phyloP scores from a whole-genome alignment of 1,140 invertebrate species.

The Atta colombica region DNA sequence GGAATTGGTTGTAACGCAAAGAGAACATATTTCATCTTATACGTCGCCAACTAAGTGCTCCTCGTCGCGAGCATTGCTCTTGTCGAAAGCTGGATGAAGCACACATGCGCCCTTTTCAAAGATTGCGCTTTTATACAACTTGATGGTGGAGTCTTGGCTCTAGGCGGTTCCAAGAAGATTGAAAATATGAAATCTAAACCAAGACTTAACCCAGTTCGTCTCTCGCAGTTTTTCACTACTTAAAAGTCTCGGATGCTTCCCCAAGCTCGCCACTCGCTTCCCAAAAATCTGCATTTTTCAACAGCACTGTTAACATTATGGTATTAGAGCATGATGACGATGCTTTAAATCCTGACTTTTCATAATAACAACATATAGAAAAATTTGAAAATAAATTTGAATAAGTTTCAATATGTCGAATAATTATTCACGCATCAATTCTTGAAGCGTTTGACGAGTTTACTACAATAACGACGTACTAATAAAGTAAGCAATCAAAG shows the following conservation, averaged over 20 bases:
- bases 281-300: conserved; percentile 47
- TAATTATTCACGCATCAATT: neutral
- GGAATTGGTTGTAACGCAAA: conserved; percentile 42
- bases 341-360: neutral
- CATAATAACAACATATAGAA: neutral
- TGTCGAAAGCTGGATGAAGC: conserved; percentile 62
- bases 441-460: conserved; percentile 2
- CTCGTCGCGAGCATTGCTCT: conserved; percentile 50
- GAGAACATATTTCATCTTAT: conserved; percentile 52
- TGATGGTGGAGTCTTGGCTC: conserved; percentile 50
- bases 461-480: neutral
- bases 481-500: conserved; percentile 56
- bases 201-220: conserved; percentile 53
- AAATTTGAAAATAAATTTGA: neutral
- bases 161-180: conserved; percentile 41
- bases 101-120: conserved; percentile 54
- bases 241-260: neutral
- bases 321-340: neutral
- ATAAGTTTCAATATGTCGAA: neutral
- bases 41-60: conserved; percentile 55
- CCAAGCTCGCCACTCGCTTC: neutral
- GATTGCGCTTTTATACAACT: conserved; percentile 59
- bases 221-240: conserved; percentile 51
- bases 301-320: conserved; percentile 12
- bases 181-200: conserved; percentile 53